phyloP scores from a whole-genome alignment of 2,888 invertebrate genomes.

The Tholera decimalis region DNA sequence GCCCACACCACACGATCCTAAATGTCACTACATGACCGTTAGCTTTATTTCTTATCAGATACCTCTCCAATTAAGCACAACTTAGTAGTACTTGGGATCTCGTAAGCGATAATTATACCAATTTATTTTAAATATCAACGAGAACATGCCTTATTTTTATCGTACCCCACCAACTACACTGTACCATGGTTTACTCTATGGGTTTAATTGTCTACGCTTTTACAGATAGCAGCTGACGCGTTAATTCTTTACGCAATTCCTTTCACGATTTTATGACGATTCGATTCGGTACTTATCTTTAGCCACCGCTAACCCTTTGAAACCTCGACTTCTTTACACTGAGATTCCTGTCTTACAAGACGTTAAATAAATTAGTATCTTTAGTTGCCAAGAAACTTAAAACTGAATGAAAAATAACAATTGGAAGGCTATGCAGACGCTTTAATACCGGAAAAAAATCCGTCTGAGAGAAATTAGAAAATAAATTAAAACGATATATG shows the following conservation, averaged over 20 bases:
- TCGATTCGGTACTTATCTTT: slow-evolving; percentile 42
- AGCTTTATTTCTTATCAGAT: slow-evolving; percentile 74
- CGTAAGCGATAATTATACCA: slow-evolving; percentile 57
- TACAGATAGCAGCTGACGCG: slow-evolving; percentile 39
- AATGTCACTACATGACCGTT: slow-evolving; percentile 83
- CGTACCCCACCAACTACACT: slow-evolving; percentile 25
- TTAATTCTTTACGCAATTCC: slow-evolving; percentile 56
- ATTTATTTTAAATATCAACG: slow-evolving; percentile 61
- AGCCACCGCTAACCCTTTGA: slow-evolving; percentile 37
- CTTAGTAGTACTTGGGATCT: slow-evolving; percentile 61
- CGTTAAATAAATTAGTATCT: slow-evolving; percentile 32
- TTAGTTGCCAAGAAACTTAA: slow-evolving; percentile 40
- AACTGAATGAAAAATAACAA: slow-evolving; percentile 46
- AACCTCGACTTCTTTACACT: slow-evolving; percentile 34
- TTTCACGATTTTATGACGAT: slow-evolving; percentile 43
- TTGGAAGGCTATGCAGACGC: slow-evolving; percentile 26
- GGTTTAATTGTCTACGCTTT: slow-evolving; percentile 62
- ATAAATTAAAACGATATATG: slow-evolving; percentile 55
- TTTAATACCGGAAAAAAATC: slow-evolving; percentile 46
- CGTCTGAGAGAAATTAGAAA: slow-evolving; percentile 56
- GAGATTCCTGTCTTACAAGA: slow-evolving; percentile 17
- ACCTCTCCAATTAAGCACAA: slow-evolving; percentile 72
- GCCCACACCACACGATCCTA: slow-evolving; percentile 75
- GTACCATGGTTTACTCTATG: slow-evolving; percentile 39
- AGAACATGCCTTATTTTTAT: slow-evolving; percentile 51